Base-by-base conservation (phyloP, 2,113 vertebrate genomes). In the Muntiacus muntjak region DNA sequence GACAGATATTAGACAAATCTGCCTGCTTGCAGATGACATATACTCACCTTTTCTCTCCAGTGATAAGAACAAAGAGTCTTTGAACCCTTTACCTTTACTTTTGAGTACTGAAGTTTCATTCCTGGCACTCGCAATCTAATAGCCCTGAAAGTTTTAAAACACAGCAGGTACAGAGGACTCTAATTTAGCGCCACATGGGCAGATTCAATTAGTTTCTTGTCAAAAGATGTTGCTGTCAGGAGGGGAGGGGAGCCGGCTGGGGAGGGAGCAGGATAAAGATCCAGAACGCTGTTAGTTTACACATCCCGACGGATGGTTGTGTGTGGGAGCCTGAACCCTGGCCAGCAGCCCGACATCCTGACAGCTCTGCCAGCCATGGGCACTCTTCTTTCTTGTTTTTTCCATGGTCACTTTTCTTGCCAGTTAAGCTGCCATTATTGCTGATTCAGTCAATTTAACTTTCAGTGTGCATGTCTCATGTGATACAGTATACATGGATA, bases 181-280 rank as follows among this genome's bases (percentile, higher is more conserved):
- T 47, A 30, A 76, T 95, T 96, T 60, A 95, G 91, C 98, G 81
- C 94, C 97, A 96, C 95, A 55, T 74, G 88, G 97, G 60, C 81
- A 97, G 98, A 98, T 99, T 97, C 94, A 43, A 26, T 99, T 99
- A 58, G 94, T 97, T 98, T 97, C 98, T 98, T 98, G 94, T 98
- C 98, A 96, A 98, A 97, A 98, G 97, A 98, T 98, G 97, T 98
- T 98, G 96, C 97, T 98, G 88, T 86, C 96, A 93, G 97, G 96
- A 76, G 95, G 91, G 95, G 87, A 95, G 76, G 87, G 76, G 83
- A 98, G 87, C 92, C 97, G 96, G 95, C 96, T 96, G 94, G 97
- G 95, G 97, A 98, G 89, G 92, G 96, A 97, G 92, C 96, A 98
- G 97, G 97, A 97, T 96, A 58, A 87, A 97, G 98, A 62, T 98